Evolutionary conservation across 2,797 vertebrate genomes (phyloP).

Genomic region (Crenichthys baileyi): DNA sequence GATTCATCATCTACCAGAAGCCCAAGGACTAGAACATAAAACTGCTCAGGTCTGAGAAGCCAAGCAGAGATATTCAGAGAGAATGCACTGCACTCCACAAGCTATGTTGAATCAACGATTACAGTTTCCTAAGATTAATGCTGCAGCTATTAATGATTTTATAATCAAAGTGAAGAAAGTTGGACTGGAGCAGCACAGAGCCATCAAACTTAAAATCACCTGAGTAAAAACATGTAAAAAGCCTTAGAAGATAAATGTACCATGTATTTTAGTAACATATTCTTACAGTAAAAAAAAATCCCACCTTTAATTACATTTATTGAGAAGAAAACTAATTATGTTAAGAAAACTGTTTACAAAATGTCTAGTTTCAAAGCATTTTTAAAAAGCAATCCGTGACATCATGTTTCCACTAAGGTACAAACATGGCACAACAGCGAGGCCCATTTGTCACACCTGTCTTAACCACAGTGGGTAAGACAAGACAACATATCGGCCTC

Average conservation of each 20-base stretch:
- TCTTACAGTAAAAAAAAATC: background rate
- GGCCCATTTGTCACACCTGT: background rate
- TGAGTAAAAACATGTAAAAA: background rate
- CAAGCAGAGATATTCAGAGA: constrained; percentile 23
- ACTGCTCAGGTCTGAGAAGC: constrained; percentile 65
- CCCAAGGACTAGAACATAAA: constrained; percentile 81
- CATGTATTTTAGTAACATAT: background rate
- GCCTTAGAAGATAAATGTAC: background rate
- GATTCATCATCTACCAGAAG: constrained; percentile 71
- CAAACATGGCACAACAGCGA: background rate
- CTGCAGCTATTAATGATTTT: constrained; percentile 56
- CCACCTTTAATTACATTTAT: background rate
- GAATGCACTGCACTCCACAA: constrained; percentile 64
- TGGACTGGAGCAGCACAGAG: constrained; percentile 10
- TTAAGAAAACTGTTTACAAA: background rate
- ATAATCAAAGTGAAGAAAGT: constrained; percentile 50
- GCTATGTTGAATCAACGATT: constrained; percentile 59
- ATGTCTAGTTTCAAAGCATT: background rate
- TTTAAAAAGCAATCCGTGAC: background rate
- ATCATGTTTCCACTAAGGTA: background rate
- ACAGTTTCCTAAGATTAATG: constrained; percentile 66
- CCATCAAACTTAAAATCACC: background rate
- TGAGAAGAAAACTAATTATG: background rate
- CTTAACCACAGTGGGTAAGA: too few species aligned
- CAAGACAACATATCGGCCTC: background rate